phyloP scores from a whole-genome alignment of 2,797 vertebrate genomes.

The Spheniscus humboldti region DNA sequence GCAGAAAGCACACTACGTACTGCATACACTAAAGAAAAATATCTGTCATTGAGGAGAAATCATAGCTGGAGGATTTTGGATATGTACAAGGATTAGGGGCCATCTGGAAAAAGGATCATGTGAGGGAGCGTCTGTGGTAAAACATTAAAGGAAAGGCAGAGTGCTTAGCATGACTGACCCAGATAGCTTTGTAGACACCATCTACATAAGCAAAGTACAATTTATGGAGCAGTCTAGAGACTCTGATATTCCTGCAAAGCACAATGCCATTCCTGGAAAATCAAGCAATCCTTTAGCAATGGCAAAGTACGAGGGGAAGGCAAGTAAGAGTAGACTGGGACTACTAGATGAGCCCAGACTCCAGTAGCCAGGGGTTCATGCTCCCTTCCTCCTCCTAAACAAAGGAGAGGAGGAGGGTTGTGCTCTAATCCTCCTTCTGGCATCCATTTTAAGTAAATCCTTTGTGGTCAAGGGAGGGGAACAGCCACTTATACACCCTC shows the following conservation, averaged over 20 bases:
- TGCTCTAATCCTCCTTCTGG: conserved; percentile 22
- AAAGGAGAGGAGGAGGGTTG: background rate
- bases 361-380: background rate
- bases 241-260: background rate
- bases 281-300: background rate
- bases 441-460: conserved; percentile 17
- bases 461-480: conserved; percentile 5
- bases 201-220: background rate
- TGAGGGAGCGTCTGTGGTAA: background rate
- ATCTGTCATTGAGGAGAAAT: background rate
- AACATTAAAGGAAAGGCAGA: background rate
- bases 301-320: background rate
- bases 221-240: background rate
- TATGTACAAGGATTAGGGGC: conserved; percentile 43
- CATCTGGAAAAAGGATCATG: conserved; percentile 61
- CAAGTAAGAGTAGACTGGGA: background rate
- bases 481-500: background rate
- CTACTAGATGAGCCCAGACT: background rate
- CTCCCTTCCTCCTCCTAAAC: background rate
- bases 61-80: conserved; percentile 36
- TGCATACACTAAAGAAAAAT: background rate
- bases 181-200: conserved; percentile 1
- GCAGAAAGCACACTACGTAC: background rate
- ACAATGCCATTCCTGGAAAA: background rate
- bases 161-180: conserved; percentile 32